phyloP scores from a whole-genome alignment of 64 coral and sea anemone genomes.

The Montipora capricornis region DNA sequence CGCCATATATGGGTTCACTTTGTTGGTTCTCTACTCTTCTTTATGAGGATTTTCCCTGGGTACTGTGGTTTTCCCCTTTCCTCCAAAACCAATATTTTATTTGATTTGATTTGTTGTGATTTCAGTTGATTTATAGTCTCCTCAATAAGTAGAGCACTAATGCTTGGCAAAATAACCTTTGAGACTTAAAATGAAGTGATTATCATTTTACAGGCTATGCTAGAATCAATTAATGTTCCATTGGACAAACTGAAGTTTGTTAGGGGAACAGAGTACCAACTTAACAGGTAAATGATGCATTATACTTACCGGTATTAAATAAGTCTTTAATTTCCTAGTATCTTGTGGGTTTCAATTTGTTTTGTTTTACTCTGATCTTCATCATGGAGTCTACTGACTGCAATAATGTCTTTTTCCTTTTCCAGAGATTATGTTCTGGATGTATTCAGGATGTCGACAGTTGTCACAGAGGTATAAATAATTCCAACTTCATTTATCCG shows the following conservation, averaged over 20 bases:
- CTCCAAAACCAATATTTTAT: no score
- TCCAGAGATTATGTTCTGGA: constrained; percentile 90
- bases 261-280: constrained; percentile 87
- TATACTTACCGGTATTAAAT: no score
- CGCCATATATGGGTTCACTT: no score
- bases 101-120: no score
- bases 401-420: neutral
- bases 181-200: neutral
- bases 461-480: constrained; percentile 91
- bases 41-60: no score
- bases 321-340: neutral
- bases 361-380: no score
- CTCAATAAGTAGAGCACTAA: no score
- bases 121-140: no score
- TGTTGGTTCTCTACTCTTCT: no score
- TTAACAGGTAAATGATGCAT: constrained; percentile 69
- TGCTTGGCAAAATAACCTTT: neutral
- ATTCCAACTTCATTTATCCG: neutral
- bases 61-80: no score
- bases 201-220: constrained; percentile 67
- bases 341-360: no score
- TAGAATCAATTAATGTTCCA: constrained; percentile 92
- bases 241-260: constrained; percentile 93
- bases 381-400: neutral
- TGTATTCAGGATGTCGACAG: constrained; percentile 90